These are phyloP conservation scores for Oenanthe oenanthe DNA, from an alignment of 2,113 vertebrate species.

Conservation along the genomic window DNA sequence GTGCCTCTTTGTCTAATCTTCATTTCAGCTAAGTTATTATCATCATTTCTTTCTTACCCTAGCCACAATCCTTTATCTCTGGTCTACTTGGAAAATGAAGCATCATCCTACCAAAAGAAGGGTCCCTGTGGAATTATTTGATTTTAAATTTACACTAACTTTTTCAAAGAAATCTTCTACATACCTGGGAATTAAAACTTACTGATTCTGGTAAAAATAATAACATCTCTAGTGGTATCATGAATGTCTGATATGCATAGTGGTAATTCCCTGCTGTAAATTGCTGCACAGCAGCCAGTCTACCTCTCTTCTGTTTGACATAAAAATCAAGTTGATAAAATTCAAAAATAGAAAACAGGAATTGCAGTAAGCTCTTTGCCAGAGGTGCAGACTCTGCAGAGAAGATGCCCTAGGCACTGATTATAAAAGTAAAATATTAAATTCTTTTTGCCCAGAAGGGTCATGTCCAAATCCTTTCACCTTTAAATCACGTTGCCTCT, in stretches of 20 bases:
- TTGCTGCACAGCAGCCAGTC: neutral
- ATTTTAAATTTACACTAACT: neutral
- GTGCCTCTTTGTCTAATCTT: neutral
- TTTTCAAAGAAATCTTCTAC: neutral
- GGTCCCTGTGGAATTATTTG: neutral
- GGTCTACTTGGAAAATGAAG: neutral
- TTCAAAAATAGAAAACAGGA: neutral
- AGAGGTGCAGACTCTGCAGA: slow-evolving; percentile 12
- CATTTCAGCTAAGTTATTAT: neutral
- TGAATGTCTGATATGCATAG: neutral
- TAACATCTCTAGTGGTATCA: neutral
- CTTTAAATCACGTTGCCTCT: slow-evolving; percentile 33
- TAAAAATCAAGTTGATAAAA: slow-evolving; percentile 11
- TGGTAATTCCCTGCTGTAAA: slow-evolving; percentile 1
- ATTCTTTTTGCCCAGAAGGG: slow-evolving; percentile 12
- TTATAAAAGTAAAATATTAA: too few species aligned
- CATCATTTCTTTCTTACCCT: neutral
- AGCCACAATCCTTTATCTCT: neutral
- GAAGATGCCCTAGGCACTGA: neutral
- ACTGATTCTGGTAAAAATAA: slow-evolving; percentile 13
- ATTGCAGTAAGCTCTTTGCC: neutral
- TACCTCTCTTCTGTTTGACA: neutral
- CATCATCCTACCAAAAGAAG: neutral
- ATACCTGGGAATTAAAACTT: slow-evolving; percentile 6
- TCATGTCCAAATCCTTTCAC: slow-evolving; percentile 32